These are phyloP conservation scores for Gastrophysa polygoni DNA, from an alignment of 2,888 invertebrate genomes.

Conservation along the genomic window DNA sequence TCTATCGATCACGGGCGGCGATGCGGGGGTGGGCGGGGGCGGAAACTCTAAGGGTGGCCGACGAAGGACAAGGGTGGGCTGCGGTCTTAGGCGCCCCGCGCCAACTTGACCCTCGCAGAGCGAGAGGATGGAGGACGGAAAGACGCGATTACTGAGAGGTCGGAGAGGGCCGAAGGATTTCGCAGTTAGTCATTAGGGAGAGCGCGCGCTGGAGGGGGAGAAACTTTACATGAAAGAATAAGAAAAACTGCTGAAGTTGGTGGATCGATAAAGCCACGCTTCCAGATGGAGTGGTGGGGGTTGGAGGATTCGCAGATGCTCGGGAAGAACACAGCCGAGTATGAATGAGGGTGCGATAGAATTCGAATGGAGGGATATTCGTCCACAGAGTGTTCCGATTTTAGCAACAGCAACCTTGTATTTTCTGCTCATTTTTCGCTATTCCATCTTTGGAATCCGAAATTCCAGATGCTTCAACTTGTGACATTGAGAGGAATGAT, in stretches of 20 bases:
- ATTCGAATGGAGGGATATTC: no score
- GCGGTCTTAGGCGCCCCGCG: slow-evolving; percentile 56
- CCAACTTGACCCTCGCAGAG: slow-evolving; percentile 46
- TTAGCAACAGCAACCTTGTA: no score
- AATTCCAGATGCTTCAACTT: no score
- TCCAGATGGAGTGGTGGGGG: background rate
- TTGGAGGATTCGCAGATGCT: background rate
- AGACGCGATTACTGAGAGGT: slow-evolving; percentile 22
- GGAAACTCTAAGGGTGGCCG: slow-evolving; percentile 55
- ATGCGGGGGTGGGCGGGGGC: slow-evolving; percentile 45
- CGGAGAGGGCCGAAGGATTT: background rate
- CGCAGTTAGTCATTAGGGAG: background rate
- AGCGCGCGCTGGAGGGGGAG: background rate
- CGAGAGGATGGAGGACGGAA: slow-evolving; percentile 36
- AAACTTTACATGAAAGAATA: background rate
- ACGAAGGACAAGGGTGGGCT: slow-evolving; percentile 59
- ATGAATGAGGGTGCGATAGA: no score
- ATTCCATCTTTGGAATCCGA: no score
- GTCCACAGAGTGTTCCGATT: no score
- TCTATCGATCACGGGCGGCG: slow-evolving; percentile 57
- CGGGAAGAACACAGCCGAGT: no score
- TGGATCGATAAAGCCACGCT: background rate
- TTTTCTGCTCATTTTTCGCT: no score
- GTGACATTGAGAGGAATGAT: no score
- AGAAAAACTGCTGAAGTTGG: slow-evolving; percentile 1